These are phyloP conservation scores for Prochilodus magdalenae DNA, from an alignment of 2,113 vertebrate species.

Conservation along the genomic window DNA sequence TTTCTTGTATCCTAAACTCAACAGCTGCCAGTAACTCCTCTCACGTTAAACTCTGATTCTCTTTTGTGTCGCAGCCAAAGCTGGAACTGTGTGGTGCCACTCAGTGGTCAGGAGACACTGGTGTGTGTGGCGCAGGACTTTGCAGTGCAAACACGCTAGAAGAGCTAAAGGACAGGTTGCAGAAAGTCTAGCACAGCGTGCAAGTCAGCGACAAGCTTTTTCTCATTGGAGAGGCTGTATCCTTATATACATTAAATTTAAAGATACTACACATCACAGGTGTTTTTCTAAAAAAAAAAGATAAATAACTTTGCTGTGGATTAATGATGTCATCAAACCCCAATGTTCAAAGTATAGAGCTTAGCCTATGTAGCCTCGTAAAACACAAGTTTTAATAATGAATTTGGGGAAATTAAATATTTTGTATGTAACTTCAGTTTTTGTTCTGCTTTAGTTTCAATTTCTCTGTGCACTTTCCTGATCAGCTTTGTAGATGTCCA, in stretches of 20 bases:
- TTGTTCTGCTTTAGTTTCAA: not conserved
- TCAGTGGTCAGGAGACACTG: constrained; percentile 68
- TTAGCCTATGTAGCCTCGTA: too few species aligned
- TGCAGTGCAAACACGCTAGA: constrained; percentile 66
- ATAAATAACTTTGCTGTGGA: not conserved
- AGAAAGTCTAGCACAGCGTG: constrained; percentile 64
- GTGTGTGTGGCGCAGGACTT: constrained; percentile 72
- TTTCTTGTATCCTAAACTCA: not conserved
- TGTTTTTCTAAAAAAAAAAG: too few species aligned
- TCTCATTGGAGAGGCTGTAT: constrained; percentile 87
- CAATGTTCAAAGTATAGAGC: too few species aligned
- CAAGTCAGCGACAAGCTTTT: constrained; percentile 69
- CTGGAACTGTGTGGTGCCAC: not conserved
- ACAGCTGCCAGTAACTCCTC: not conserved
- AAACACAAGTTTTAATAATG: too few species aligned
- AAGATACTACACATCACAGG: not conserved
- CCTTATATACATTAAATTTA: constrained; percentile 61
- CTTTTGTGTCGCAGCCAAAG: constrained; percentile 68
- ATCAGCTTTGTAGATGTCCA: constrained; percentile 76
- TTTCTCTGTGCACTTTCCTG: constrained; percentile 60
- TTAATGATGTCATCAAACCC: too few species aligned
- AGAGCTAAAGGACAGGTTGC: constrained; percentile 54
- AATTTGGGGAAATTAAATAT: too few species aligned
- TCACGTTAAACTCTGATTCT: not conserved
- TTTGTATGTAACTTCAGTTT: not conserved